Conservation (phyloP, 1,140 invertebrate genomes). For the Dreissena polymorpha region DNA sequence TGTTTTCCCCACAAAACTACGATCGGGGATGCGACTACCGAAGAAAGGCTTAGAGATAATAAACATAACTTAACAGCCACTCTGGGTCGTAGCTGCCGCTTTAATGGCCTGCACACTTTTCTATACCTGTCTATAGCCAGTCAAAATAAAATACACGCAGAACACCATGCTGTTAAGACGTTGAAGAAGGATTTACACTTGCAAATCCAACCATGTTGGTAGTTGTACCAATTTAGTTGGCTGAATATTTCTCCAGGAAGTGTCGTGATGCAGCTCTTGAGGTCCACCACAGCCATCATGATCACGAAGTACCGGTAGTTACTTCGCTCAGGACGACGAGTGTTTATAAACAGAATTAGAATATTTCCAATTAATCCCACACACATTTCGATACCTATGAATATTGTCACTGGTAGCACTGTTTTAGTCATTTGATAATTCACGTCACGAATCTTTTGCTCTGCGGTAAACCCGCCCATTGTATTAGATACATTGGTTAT, state of each 20-base stretch:
- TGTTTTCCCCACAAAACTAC: conserved; percentile 45
- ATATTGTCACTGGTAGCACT: conserved; percentile 54
- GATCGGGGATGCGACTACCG: conserved; percentile 19
- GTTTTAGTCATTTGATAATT: conserved; percentile 31
- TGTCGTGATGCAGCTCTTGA: conserved; percentile 58
- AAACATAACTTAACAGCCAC: conserved; percentile 5
- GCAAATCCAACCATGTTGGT: conserved; percentile 52
- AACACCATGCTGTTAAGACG: conserved; percentile 58
- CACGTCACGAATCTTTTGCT: too few relatives aligned
- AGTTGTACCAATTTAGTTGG: conserved; percentile 63
- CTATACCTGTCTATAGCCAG: conserved; percentile 62
- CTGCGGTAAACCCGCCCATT: too few relatives aligned
- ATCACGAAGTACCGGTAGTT: conserved; percentile 62
- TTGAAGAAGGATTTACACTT: conserved; percentile 60
- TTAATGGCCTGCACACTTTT: conserved; percentile 61
- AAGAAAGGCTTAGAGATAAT: background rate
- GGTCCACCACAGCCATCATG: conserved; percentile 59
- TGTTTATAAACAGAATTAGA: conserved; percentile 60
- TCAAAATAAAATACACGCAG: conserved; percentile 57
- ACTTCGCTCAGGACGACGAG: conserved; percentile 25
- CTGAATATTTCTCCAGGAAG: conserved; percentile 65
- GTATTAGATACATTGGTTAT: too few relatives aligned
- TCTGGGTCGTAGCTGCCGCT: conserved; percentile 51
- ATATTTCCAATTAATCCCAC: conserved; percentile 61
- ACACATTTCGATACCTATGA: conserved; percentile 49